Percentiles rank a stretch among this genome's conserved stretches.
phyloP scores from a whole-genome alignment of 35 echinoderm and acorn worm species.

The Lytechinus variegatus region DNA sequence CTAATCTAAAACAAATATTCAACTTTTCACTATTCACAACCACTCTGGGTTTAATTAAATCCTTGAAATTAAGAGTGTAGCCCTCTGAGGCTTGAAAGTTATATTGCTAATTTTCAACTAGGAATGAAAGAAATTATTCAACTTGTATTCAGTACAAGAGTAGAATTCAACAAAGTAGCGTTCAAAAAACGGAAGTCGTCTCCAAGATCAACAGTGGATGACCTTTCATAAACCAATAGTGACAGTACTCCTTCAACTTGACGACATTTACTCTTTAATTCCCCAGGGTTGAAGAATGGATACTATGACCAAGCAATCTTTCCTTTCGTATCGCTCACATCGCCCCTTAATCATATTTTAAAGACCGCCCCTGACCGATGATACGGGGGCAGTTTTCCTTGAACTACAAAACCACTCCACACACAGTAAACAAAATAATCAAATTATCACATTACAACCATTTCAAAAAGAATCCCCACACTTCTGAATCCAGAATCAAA shows the following conservation, averaged over 20 bases:
- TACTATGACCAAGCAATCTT: background rate
- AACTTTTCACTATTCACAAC: too few species aligned
- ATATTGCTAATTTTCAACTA: background rate
- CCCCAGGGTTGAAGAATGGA: background rate
- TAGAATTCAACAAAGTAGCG: too few species aligned
- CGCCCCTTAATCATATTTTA: background rate
- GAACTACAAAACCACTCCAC: background rate
- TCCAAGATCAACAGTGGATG: background rate
- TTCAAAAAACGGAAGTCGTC: background rate
- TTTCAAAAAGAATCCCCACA: background rate
- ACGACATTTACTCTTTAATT: background rate
- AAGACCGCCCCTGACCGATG: background rate
- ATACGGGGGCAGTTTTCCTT: background rate
- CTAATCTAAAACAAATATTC: too few species aligned
- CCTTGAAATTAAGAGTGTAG: too few species aligned
- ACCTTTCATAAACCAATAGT: background rate
- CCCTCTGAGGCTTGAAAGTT: too few species aligned
- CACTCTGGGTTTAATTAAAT: too few species aligned
- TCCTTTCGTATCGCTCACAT: background rate
- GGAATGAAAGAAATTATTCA: background rate
- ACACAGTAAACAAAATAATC: conserved; percentile 4
- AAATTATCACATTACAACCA: conserved; percentile 6
- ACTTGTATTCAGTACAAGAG: too few species aligned
- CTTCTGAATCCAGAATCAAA: background rate
- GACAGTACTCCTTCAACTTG: background rate